Conservation (phyloP, 2,797 vertebrate genomes). For the Megaceryle alcyon region DNA sequence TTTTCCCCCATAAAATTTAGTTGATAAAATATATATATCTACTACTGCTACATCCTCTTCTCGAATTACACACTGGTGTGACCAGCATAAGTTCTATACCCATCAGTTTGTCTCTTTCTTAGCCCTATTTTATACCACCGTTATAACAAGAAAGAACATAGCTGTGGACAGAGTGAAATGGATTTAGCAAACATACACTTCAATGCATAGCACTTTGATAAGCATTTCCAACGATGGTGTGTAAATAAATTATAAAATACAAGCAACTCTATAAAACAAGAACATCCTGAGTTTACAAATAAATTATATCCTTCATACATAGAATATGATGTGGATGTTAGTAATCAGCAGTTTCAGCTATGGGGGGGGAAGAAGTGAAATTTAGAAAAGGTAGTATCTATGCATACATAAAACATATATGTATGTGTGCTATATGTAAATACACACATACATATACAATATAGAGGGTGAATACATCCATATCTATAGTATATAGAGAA, state of each 20-base stretch:
- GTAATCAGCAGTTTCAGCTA: constrained; percentile 82
- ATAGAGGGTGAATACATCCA: constrained; percentile 29
- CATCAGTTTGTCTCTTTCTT: not conserved
- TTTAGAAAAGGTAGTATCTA: constrained; percentile 73
- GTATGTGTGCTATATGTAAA: constrained; percentile 73
- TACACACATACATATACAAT: constrained; percentile 58
- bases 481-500: constrained; percentile 13
- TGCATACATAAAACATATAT: constrained; percentile 47
- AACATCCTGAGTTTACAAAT: constrained; percentile 79
- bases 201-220: constrained; percentile 81
- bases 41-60: constrained; percentile 16
- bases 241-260: constrained; percentile 83
- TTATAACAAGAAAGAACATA: constrained; percentile 38
- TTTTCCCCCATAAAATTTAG: constrained; percentile 34
- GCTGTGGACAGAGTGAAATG: constrained; percentile 72
- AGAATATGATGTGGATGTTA: constrained; percentile 64
- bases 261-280: constrained; percentile 74
- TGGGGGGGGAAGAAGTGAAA: constrained; percentile 49
- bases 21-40: constrained; percentile 51
- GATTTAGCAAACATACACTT: constrained; percentile 69
- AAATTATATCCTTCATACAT: constrained; percentile 76
- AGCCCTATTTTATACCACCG: constrained; percentile 27
- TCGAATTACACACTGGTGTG: not conserved
- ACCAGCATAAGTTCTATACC: constrained; percentile 30
- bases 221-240: constrained; percentile 73